A percentile compares a stretch with the other conserved stretches of the same genome.
These are phyloP conservation scores for Apostichopus japonicus DNA, from an alignment of 35 echinoderm and acorn worm species.

Conservation along the genomic window DNA sequence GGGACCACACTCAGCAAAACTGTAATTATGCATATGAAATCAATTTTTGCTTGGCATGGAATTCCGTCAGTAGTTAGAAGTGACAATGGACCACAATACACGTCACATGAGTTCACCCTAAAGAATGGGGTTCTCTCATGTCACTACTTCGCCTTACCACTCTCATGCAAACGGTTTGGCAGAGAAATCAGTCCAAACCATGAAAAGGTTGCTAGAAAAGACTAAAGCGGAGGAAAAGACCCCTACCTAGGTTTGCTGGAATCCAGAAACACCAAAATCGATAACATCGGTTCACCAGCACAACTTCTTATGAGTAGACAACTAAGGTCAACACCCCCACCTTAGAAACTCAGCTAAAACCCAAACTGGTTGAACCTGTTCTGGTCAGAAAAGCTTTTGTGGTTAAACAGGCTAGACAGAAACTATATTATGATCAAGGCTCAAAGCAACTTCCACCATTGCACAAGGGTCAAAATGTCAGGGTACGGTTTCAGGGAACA, in stretches of 20 bases:
- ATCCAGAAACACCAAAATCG: constrained; percentile 22
- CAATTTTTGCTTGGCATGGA: constrained; percentile 63
- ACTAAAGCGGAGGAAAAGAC: constrained; percentile 15
- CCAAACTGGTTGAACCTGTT: constrained; percentile 11
- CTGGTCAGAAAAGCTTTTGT: not conserved
- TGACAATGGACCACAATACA: constrained; percentile 55
- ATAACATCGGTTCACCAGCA: constrained; percentile 26
- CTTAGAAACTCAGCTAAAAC: not conserved
- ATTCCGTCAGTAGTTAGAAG: constrained; percentile 43
- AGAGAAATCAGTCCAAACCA: constrained; percentile 50
- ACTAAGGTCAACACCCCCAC: not conserved
- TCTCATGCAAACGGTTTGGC: constrained; percentile 38
- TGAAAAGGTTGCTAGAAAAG: constrained; percentile 17
- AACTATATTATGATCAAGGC: constrained; percentile 1
- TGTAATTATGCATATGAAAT: constrained; percentile 42
- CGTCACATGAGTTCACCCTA: constrained; percentile 8
- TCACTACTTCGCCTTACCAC: constrained; percentile 22
- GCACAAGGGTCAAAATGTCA: constrained; percentile 24
- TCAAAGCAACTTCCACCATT: constrained; percentile 31
- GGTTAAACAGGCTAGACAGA: constrained; percentile 36
- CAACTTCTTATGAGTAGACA: not conserved
- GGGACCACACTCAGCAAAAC: constrained; percentile 46
- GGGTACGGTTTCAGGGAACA: constrained; percentile 24
- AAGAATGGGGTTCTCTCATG: constrained; percentile 24
- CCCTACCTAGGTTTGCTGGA: constrained; percentile 34